Conservation (phyloP, 2,888 invertebrate species). For the Parapristionchus giblindavisi region DNA sequence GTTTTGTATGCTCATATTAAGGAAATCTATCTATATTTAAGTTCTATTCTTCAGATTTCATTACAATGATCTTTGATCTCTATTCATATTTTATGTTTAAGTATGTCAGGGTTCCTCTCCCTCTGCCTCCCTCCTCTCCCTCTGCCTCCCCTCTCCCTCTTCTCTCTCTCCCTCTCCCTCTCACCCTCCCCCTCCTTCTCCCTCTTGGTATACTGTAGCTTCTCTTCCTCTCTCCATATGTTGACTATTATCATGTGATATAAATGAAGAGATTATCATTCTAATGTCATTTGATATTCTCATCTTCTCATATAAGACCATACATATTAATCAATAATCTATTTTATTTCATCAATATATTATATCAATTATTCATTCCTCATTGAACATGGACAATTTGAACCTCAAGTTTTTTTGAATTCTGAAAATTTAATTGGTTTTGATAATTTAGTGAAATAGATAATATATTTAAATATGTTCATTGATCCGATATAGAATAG, state of each 20-base stretch:
- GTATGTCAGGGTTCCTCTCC: constrained; percentile 9
- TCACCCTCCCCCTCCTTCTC: neutral
- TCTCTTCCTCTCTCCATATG: constrained; percentile 8
- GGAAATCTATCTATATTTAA: neutral
- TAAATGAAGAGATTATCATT: constrained; percentile 10
- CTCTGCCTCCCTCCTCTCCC: neutral
- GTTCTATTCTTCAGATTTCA: neutral
- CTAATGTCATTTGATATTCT: neutral
- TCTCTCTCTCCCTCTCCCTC: neutral
- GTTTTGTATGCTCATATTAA: neutral
- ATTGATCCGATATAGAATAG: too few relatives aligned
- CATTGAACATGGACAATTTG: too few relatives aligned
- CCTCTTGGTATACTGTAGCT: neutral
- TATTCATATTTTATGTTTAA: neutral
- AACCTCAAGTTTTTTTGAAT: too few relatives aligned
- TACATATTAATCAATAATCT: too few relatives aligned
- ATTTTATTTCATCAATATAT: too few relatives aligned
- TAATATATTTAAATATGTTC: too few relatives aligned
- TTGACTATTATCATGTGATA: neutral
- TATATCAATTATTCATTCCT: too few relatives aligned
- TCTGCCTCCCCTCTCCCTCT: neutral
- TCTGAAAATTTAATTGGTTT: too few relatives aligned
- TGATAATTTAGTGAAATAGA: too few relatives aligned
- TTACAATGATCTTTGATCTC: neutral
- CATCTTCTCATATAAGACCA: too few relatives aligned